A percentile compares a stretch with the other conserved stretches of the same genome.
phyloP scores from a whole-genome alignment of 2,797 vertebrate genomes.

The Rhadinocentrus ornatus region DNA sequence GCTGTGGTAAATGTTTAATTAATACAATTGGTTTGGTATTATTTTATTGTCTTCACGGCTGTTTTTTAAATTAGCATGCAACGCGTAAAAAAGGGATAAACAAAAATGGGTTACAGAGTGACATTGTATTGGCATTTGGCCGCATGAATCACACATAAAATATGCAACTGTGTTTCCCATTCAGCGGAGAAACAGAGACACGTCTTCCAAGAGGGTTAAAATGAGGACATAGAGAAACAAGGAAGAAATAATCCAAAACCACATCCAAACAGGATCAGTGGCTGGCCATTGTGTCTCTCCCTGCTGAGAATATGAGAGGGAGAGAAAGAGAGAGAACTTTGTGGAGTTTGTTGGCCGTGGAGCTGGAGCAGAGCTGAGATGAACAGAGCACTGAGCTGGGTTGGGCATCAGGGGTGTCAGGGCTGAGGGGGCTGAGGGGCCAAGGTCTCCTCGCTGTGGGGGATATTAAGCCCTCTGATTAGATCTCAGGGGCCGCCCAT shows the following conservation, averaged over 20 bases:
- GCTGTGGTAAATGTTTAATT: slow-evolving; percentile 18
- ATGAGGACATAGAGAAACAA: slow-evolving; percentile 69
- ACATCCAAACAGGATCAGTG: slow-evolving; percentile 77
- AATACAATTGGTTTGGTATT: slow-evolving; percentile 5
- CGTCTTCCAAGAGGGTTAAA: slow-evolving; percentile 70
- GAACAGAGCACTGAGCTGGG: slow-evolving; percentile 73
- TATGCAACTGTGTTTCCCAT: slow-evolving; percentile 49
- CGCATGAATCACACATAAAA: slow-evolving; percentile 44
- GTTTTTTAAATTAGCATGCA: slow-evolving; percentile 49
- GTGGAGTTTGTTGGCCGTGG: slow-evolving; percentile 76
- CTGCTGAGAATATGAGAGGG: slow-evolving; percentile 64
- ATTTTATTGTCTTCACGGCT: slow-evolving; percentile 10
- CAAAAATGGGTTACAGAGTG: slow-evolving; percentile 25
- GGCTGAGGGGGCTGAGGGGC: slow-evolving; percentile 80
- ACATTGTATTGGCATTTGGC: slow-evolving; percentile 56
- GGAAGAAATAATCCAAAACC: slow-evolving; percentile 74
- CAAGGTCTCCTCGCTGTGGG: slow-evolving; percentile 84
- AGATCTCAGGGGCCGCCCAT: slow-evolving; percentile 83
- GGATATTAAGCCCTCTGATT: slow-evolving; percentile 86
- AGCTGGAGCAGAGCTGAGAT: slow-evolving; percentile 64
- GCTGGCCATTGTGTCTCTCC: slow-evolving; percentile 73
- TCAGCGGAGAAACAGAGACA: slow-evolving; percentile 48
- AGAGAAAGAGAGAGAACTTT: slow-evolving; percentile 70
- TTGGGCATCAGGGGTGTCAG: slow-evolving; percentile 78
- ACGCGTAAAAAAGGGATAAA: slow-evolving; percentile 46